Percentiles rank a stretch among this genome's conserved stretches.
phyloP scores from a whole-genome alignment of 2,888 invertebrate species.

The Pomacea canaliculata region DNA sequence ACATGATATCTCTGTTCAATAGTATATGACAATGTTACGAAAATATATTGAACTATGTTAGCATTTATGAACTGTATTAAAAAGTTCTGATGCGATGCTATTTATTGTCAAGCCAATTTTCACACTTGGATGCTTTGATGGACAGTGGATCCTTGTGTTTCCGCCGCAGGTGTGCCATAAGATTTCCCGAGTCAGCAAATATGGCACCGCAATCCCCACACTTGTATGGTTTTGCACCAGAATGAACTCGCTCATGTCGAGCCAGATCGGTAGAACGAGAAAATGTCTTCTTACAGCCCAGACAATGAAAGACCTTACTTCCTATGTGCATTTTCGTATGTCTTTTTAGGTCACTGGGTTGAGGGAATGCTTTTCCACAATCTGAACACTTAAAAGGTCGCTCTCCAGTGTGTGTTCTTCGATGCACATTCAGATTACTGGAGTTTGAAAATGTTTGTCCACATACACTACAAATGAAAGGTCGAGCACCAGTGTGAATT shows the following conservation, averaged over 20 bases:
- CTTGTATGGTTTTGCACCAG: slow-evolving; percentile 5
- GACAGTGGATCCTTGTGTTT: neutral
- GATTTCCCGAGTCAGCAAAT: neutral
- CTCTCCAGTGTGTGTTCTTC: slow-evolving; percentile 19
- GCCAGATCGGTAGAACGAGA: slow-evolving; percentile 14
- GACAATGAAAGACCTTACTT: slow-evolving; percentile 15
- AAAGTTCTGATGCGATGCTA: no score
- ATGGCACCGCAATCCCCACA: neutral
- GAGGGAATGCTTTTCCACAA: slow-evolving; percentile 18
- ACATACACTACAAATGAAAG: neutral
- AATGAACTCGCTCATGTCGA: slow-evolving; percentile 14
- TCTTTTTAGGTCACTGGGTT: slow-evolving; percentile 8
- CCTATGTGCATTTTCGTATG: slow-evolving; percentile 18
- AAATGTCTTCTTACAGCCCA: slow-evolving; percentile 14
- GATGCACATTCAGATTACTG: slow-evolving; percentile 6
- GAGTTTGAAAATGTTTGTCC: slow-evolving; percentile 1
- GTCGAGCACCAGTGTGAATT: neutral
- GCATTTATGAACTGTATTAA: no score
- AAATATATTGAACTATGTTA: no score
- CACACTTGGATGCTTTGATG: no score
- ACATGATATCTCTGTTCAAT: no score
- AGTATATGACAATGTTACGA: no score
- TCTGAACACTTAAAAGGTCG: slow-evolving; percentile 10
- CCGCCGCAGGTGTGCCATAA: neutral
- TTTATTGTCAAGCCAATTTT: no score